Evolutionary conservation across 92 coral and sea anemone genomes (phyloP), one percentile per base, ranked within the genome.

Genomic region (Porites rus): DNA sequence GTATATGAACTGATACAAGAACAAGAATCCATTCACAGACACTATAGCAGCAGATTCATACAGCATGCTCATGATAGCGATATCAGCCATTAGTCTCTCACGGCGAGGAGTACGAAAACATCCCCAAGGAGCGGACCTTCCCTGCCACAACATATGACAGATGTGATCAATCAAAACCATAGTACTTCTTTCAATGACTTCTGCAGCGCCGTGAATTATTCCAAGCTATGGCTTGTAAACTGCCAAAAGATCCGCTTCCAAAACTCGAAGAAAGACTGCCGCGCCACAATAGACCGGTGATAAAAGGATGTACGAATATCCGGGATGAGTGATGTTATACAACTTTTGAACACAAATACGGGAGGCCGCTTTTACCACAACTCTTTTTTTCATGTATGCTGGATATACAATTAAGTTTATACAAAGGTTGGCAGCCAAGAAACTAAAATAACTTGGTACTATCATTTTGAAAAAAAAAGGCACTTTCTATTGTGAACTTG

Each of bases 31-130:
- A 63, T 82, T 82, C 10, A 72, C 86, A 46, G 86, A 56, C 51
- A 82, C 86, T 24, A 82, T n/a, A 38, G 86, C 71, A 25, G 86
- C 43, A 19, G 78, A 72, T 72, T 82, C 86, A 11, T 17, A 82
- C 59, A 82, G 46, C 86, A 82, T 82, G 71, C 86, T 82, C 78
- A 82, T 59, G 58, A 82, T 82, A 38, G 68, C 83, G 83, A 84
- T 84, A 63, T 84, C 88, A 53, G 88, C 88, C 64, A 20, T 84
- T 22, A 84, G 74, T 84, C 88, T 64, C 56, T 84, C 88, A 51
- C 84, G 72, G 63, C 88, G 88, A 51, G 88, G 83, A 50, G 83
- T 74, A 4, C 88, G 88, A 63, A 75, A 84, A 84, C 83, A 43
- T 65, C 88, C 88, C 88, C 88, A 84, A 17, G 88, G 75, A 76